Conservation (phyloP, 2,113 vertebrate genomes). For the Myotis yumanensis region DNA sequence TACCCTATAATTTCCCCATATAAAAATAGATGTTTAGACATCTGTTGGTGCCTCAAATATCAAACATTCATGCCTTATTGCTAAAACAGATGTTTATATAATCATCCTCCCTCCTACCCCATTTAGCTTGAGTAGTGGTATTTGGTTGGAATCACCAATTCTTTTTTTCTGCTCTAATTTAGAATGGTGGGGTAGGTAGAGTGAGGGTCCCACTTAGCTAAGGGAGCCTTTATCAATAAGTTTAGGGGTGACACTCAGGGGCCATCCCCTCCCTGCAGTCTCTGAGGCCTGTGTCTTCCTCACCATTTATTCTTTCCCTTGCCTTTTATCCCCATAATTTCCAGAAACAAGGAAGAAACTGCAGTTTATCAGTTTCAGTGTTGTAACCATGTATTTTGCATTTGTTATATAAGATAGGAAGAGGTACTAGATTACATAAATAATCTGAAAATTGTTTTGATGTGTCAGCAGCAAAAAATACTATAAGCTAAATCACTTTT, state of each 20-base stretch:
- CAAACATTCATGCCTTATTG: conserved; percentile 15
- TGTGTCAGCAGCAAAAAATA: neutral
- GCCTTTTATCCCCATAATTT: neutral
- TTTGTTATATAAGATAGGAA: neutral
- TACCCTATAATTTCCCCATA: neutral
- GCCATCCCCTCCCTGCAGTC: no score
- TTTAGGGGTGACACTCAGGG: neutral
- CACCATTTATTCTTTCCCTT: neutral
- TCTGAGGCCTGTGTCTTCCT: neutral
- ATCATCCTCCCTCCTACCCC: neutral
- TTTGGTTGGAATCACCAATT: neutral
- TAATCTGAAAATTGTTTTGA: neutral
- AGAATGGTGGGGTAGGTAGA: neutral
- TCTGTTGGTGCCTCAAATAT: neutral
- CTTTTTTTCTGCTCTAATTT: conserved; percentile 1
- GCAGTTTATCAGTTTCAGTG: neutral
- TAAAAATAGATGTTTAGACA: neutral
- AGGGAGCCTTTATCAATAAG: neutral
- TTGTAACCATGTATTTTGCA: neutral
- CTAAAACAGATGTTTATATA: neutral
- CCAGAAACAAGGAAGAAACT: neutral
- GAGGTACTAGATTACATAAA: neutral
- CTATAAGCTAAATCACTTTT: neutral
- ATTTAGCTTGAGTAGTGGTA: neutral
- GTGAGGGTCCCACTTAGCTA: neutral